These are phyloP conservation scores for Rhagophthalmus giganteus DNA, from an alignment of 2,888 invertebrate genomes.

Conservation along the genomic window DNA sequence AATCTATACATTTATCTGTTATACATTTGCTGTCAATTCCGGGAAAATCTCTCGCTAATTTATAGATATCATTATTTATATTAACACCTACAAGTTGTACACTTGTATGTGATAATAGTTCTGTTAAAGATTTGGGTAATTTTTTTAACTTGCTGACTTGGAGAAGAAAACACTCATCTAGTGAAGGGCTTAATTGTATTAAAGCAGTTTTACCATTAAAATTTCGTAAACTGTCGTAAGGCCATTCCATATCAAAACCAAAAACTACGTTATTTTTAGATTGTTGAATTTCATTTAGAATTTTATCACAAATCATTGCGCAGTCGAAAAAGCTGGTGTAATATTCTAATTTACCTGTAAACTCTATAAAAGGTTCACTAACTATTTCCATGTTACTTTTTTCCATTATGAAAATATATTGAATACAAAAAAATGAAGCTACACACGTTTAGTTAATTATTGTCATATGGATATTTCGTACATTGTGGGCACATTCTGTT, in stretches of 20 bases:
- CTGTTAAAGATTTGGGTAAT: conserved; percentile 60
- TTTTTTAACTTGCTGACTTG: conserved; percentile 61
- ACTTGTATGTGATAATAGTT: conserved; percentile 61
- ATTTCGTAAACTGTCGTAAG: no score
- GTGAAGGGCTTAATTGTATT: conserved; percentile 64
- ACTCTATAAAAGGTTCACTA: no score
- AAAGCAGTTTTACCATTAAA: conserved; percentile 64
- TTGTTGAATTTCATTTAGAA: background rate
- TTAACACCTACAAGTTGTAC: conserved; percentile 49
- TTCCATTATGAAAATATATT: no score
- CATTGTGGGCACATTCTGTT: no score
- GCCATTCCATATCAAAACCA: conserved; percentile 72
- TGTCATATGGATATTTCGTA: no score
- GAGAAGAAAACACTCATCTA: conserved; percentile 62
- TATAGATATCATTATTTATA: conserved; percentile 62
- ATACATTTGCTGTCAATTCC: conserved; percentile 59
- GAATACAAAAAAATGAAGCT: no score
- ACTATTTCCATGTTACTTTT: no score
- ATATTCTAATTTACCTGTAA: background rate
- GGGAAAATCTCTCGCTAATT: conserved; percentile 64
- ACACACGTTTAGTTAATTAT: no score
- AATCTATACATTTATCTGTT: conserved; percentile 63
- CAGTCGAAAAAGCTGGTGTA: no score
- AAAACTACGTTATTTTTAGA: conserved; percentile 52
- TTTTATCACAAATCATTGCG: background rate